Conservation (phyloP, 2,888 invertebrate species). For the Fragum sueziense region DNA sequence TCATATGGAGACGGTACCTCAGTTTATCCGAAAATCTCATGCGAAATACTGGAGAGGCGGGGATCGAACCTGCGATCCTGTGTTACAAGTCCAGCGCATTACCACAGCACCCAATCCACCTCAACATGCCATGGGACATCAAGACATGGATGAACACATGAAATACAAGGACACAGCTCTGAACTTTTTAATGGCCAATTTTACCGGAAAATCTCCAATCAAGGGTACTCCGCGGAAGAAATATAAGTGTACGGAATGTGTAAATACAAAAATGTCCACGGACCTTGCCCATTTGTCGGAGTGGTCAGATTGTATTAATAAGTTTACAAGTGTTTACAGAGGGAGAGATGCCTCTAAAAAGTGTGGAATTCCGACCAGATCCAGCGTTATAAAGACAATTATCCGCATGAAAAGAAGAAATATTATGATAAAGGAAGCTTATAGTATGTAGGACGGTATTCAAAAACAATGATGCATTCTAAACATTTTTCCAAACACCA, state of each 20-base stretch:
- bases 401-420: slow-evolving; percentile 90
- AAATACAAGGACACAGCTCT: slow-evolving; percentile 99
- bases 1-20: too few species aligned
- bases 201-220: slow-evolving; percentile 96
- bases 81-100: too few species aligned
- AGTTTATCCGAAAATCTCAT: too few species aligned
- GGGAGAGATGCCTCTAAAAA: slow-evolving; percentile 93
- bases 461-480: background rate
- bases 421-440: slow-evolving; percentile 94
- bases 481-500: too few species aligned
- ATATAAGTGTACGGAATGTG: slow-evolving; percentile 97
- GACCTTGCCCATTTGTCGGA: slow-evolving; percentile 95
- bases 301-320: slow-evolving; percentile 94
- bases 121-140: too few species aligned
- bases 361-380: slow-evolving; percentile 96
- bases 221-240: slow-evolving; percentile 95
- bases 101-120: too few species aligned
- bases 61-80: too few species aligned
- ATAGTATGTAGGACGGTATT: slow-evolving; percentile 79
- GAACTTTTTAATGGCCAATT: slow-evolving; percentile 97
- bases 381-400: slow-evolving; percentile 90
- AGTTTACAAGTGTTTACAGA: slow-evolving; percentile 90
- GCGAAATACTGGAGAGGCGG: too few species aligned
- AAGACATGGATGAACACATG: slow-evolving; percentile 95
- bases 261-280: slow-evolving; percentile 95